Evolutionary conservation across 2,888 invertebrate species (phyloP).

Genomic region (Eupithecia insigniata): DNA sequence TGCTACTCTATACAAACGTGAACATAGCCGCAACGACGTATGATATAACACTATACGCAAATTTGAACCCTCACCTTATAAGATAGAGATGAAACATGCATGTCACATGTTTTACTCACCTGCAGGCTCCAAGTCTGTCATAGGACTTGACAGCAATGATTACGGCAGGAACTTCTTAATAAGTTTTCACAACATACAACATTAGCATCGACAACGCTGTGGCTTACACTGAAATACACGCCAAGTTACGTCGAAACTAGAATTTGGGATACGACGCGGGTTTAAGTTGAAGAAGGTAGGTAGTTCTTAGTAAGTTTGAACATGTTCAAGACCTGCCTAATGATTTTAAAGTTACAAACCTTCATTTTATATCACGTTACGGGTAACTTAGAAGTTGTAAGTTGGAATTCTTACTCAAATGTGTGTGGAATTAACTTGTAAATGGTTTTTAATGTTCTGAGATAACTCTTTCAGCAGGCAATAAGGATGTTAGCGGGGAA

Average conservation of each 20-base stretch:
- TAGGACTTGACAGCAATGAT: slow-evolving; percentile 77
- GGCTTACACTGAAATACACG: slow-evolving; percentile 61
- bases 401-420: background rate
- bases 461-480: background rate
- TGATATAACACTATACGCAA: slow-evolving; percentile 43
- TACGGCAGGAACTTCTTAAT: slow-evolving; percentile 77
- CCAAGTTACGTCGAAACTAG: slow-evolving; percentile 59
- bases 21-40: slow-evolving; percentile 56
- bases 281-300: slow-evolving; percentile 44
- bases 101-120: slow-evolving; percentile 45
- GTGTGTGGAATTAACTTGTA: background rate
- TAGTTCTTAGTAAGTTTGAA: slow-evolving; percentile 26
- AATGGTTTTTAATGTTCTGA: background rate
- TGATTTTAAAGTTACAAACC: slow-evolving; percentile 13
- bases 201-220: slow-evolving; percentile 69
- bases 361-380: slow-evolving; percentile 7
- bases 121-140: slow-evolving; percentile 49
- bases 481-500: background rate
- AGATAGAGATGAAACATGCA: slow-evolving; percentile 50
- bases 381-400: background rate
- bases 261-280: slow-evolving; percentile 46
- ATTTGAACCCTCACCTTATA: slow-evolving; percentile 37
- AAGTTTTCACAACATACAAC: slow-evolving; percentile 77
- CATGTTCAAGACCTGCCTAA: slow-evolving; percentile 22
- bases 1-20: slow-evolving; percentile 18